phyloP scores from a whole-genome alignment of 2,888 invertebrate genomes.

The Cynaeus angustus region DNA sequence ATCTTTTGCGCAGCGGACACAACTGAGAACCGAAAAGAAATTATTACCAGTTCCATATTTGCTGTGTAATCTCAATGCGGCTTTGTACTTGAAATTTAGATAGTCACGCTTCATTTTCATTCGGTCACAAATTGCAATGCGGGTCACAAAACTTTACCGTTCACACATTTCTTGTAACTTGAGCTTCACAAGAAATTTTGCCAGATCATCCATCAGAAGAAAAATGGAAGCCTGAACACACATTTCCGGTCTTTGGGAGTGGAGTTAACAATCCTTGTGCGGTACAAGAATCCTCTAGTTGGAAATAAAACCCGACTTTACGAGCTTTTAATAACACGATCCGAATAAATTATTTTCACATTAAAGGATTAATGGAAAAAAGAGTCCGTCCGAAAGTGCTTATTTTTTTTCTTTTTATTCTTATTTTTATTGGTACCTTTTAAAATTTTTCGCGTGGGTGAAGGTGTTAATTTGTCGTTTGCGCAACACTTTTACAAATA shows the following conservation, averaged over 20 bases:
- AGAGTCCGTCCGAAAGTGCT: background rate
- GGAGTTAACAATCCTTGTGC: slow-evolving; percentile 4
- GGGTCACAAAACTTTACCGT: slow-evolving; percentile 3
- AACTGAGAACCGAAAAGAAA: background rate
- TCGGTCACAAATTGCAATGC: background rate
- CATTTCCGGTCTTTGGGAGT: background rate
- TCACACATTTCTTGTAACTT: background rate
- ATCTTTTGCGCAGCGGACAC: background rate
- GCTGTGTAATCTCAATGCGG: slow-evolving; percentile 1
- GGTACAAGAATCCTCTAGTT: background rate
- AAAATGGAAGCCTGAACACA: background rate
- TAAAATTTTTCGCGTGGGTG: slow-evolving; percentile 12
- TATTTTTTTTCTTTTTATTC: background rate
- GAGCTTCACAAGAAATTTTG: slow-evolving; percentile 1
- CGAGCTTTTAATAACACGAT: slow-evolving; percentile 36
- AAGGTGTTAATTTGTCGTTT: slow-evolving; percentile 30
- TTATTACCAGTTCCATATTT: slow-evolving; percentile 5
- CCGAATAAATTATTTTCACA: slow-evolving; percentile 40
- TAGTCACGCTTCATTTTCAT: slow-evolving; percentile 3
- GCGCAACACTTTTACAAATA: background rate
- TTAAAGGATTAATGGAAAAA: slow-evolving; percentile 7
- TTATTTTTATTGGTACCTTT: background rate
- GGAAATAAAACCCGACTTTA: slow-evolving; percentile 18
- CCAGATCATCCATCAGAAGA: slow-evolving; percentile 1
- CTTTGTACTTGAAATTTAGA: background rate